Evolutionary conservation across 1,140 invertebrate species (phyloP).

Genomic region (Penaeus japonicus): DNA sequence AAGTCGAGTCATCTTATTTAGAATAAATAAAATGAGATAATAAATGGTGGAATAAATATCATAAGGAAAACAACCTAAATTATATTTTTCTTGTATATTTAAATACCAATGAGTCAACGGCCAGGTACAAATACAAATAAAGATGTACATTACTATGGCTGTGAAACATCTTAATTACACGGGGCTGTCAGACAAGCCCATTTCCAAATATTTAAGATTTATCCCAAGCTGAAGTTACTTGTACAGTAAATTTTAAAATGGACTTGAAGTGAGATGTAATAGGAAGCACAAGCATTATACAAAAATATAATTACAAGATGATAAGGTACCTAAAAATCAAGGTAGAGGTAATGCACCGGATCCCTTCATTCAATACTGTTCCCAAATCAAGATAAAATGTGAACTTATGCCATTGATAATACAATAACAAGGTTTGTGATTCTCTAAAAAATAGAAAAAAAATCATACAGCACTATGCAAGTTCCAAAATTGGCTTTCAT

Average conservation of each 20-base stretch:
- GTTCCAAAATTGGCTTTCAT: too few relatives aligned
- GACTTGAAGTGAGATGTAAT: neutral
- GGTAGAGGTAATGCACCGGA: too few relatives aligned
- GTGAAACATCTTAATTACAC: neutral
- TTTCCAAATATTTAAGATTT: conserved; percentile 15
- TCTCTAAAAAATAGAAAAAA: too few relatives aligned
- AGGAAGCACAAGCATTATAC: neutral
- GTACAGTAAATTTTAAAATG: neutral
- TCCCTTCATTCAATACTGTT: too few relatives aligned
- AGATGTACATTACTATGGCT: conserved; percentile 29
- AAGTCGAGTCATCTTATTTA: too few relatives aligned
- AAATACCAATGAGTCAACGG: conserved; percentile 16
- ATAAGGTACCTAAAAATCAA: too few relatives aligned
- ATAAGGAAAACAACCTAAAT: neutral
- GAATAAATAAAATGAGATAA: too few relatives aligned
- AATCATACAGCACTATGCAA: too few relatives aligned
- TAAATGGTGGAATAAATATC: neutral
- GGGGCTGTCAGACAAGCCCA: neutral
- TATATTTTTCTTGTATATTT: conserved; percentile 26
- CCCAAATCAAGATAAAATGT: too few relatives aligned
- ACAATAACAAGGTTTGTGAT: too few relatives aligned
- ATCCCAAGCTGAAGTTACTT: conserved; percentile 16
- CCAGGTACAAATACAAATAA: conserved; percentile 37
- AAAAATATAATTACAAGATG: conserved; percentile 18
- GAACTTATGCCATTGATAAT: too few relatives aligned